Base-by-base conservation (phyloP, 2,797 vertebrate genomes). In the Melanotaenia boesemani region DNA sequence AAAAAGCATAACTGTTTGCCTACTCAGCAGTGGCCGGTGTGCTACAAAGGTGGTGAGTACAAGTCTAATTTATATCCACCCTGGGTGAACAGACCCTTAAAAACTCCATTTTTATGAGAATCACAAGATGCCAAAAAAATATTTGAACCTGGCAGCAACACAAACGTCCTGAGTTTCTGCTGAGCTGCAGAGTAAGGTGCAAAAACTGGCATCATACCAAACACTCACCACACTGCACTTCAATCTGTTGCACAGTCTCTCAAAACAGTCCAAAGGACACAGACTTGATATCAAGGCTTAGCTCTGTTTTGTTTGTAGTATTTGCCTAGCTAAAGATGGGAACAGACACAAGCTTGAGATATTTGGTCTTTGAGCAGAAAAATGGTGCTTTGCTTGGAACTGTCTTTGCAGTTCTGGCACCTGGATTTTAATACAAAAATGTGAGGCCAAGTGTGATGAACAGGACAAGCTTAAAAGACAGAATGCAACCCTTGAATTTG, bases 121-220 rank as follows among this genome's bases (percentile, higher is more conserved):
- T 64, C 44, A 63, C 63, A 39, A 60, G 46, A 66, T 0, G 78
- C 81, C 83, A 87, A 71, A 28, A 28, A 74, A 72, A 67, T 57
- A 60, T 70, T 80, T 65, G 36, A 74, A 85, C 62, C 70, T 91
- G 88, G 88, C 82, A 83, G 7, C 41, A 41, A 34, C 36, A 68
- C 65, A 77, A 55, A 76, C 61, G 72, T 70, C 54, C 46, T 12
- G 7, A 15, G 60, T 66, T 67, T 80, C 72, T 67, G 52, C 77
- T 72, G 60, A 57, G 72, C 77, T 83, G 79, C 80, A 76, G 76
- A 57, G 70, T n/a, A 85, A 88, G 74, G 81, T 82, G 89, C 55
- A 84, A 82, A 74, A 77, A 61, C 58, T 91, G 88, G 82, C 89
- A 83, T 63, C 20, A 0, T 6, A 46, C 76, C 11, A 34, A n/a